Evolutionary conservation across 92 coral and sea anemone genomes (phyloP), one percentile per base, ranked within the genome.

Genomic region (Phymanthus crucifer): DNA sequence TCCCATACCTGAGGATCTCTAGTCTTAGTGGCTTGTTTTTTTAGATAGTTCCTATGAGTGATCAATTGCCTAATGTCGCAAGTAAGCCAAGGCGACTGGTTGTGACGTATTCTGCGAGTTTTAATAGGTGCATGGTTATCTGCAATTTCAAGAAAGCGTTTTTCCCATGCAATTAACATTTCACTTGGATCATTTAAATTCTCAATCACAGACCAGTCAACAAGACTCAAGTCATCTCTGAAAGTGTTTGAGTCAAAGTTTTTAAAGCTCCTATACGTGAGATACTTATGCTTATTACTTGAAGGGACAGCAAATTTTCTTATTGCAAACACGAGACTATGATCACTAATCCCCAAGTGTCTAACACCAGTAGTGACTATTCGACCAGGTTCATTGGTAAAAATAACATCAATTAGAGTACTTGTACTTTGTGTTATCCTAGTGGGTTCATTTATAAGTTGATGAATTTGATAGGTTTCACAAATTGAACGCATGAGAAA

Each of bases 131-230:
- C 80, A 40, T 87, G 87, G 26, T 37, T 76, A 31, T 87, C 82
- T 0, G 36, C 70, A 47, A 76, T 32, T n/a, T 23, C 32, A 23
- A 75, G 21, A 74, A 81, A 76, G 4, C 32, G 54, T 13, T 70
- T 33, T 68, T 83, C 77, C 90, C 90, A 83, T n/a, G 32, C 79
- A 77, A 52, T 40, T 83, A 87, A 87, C 87, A 72, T 85, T 26
- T 32, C 73, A 43, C 82, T 83, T 29, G 92, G 86, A 40, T 89
- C 37, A 21, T 89, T 74, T 18, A 72, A 40, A 10, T 47, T 34
- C 17, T 57, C 66, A 43, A 80, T 56, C 32, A 33, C 57, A 46
- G 50, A 47, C 89, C 92, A 89, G 26, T 85, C 73, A 19, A 80
- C 89, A 67, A 23, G 21, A 57, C 76, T 37, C 26, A 89, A 81